Percentiles rank a stretch among this genome's conserved stretches.
phyloP scores from a whole-genome alignment of 2,888 invertebrate genomes.

The Artemia sinica region DNA sequence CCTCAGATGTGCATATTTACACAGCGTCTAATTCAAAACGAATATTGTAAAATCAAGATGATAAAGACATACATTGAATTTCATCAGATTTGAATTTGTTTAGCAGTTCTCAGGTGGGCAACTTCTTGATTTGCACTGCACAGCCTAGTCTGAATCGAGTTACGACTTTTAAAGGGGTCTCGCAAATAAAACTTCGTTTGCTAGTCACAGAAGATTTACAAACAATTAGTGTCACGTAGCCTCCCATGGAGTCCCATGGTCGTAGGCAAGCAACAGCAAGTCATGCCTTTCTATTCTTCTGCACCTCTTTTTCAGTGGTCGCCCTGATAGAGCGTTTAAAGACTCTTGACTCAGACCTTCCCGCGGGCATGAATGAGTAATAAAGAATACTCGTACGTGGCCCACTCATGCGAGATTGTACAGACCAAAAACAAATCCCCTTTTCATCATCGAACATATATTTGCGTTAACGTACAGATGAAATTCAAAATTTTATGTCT shows the following conservation, averaged over 20 bases:
- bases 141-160: too few relatives aligned
- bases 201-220: slow-evolving; percentile 11
- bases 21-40: too few relatives aligned
- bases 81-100: too few relatives aligned
- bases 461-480: too few relatives aligned
- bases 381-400: neutral
- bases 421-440: neutral
- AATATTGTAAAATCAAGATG: too few relatives aligned
- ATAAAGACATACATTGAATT: too few relatives aligned
- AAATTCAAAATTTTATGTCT: too few relatives aligned
- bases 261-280: too few relatives aligned
- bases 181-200: neutral
- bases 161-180: neutral
- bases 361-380: neutral
- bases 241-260: neutral
- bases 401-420: neutral
- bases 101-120: too few relatives aligned
- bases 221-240: neutral
- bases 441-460: neutral
- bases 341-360: slow-evolving; percentile 12
- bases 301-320: neutral
- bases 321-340: slow-evolving; percentile 3
- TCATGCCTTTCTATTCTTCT: neutral
- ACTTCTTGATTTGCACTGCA: too few relatives aligned
- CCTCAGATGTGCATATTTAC: too few relatives aligned